These are phyloP conservation scores for Alfaro cultratus DNA, from an alignment of 2,797 vertebrate species.

Conservation along the genomic window DNA sequence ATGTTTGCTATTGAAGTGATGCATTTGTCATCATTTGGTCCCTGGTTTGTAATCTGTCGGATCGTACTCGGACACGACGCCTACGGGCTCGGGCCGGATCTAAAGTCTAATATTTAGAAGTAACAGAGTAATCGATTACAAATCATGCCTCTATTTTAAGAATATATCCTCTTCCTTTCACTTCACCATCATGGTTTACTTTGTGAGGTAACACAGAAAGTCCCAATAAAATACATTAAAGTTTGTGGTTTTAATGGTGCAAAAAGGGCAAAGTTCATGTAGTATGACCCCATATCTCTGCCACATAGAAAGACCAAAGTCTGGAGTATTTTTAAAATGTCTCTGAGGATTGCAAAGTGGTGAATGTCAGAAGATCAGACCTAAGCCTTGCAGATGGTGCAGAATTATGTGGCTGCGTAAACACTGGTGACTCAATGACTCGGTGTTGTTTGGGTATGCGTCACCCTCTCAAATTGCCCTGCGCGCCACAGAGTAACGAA, in stretches of 20 bases:
- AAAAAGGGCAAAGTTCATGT: background rate
- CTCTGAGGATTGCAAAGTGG: constrained; percentile 21
- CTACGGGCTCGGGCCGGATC: background rate
- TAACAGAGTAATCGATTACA: background rate
- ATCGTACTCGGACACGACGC: too few relatives aligned
- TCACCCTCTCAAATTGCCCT: constrained; percentile 67
- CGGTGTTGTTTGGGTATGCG: constrained; percentile 80
- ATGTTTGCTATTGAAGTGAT: too few relatives aligned
- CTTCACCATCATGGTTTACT: background rate
- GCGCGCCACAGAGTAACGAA: constrained; percentile 62
- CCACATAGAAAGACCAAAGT: constrained; percentile 44
- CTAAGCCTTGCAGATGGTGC: constrained; percentile 78
- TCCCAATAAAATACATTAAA: background rate
- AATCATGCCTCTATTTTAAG: background rate
- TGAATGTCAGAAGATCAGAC: constrained; percentile 61
- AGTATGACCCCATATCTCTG: constrained; percentile 36
- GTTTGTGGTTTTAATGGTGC: background rate
- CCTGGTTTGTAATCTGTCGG: too few relatives aligned
- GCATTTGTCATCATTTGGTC: too few relatives aligned
- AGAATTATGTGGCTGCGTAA: constrained; percentile 76
- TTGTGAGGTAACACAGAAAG: background rate
- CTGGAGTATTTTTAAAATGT: background rate
- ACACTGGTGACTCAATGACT: constrained; percentile 78
- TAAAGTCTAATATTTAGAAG: background rate
- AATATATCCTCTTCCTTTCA: background rate